A percentile compares a stretch with the other conserved stretches of the same genome.
These are phyloP conservation scores for Laupala kohalensis DNA, from an alignment of 1,140 invertebrate genomes.

Conservation along the genomic window DNA sequence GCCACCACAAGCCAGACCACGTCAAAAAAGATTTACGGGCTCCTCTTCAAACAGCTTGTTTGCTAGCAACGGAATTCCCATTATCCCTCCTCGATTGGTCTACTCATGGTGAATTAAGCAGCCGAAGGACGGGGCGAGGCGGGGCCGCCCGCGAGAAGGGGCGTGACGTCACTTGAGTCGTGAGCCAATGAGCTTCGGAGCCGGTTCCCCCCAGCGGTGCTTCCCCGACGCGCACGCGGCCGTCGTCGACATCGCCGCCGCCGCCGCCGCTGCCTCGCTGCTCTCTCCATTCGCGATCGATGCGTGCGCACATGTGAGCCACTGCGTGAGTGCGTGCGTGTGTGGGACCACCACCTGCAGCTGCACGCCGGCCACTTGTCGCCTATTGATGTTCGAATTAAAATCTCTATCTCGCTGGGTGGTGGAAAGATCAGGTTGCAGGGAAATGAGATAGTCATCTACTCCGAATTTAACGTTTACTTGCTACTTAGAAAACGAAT, in stretches of 20 bases:
- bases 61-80: conserved; percentile 11
- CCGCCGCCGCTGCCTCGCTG: neutral
- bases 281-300: neutral
- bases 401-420: no score
- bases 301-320: neutral
- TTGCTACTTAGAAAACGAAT: no score
- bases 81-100: conserved; percentile 11
- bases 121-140: neutral
- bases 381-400: neutral
- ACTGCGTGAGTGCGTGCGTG: neutral
- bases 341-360: neutral
- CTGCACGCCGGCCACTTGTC: neutral
- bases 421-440: no score
- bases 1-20: neutral
- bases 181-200: neutral
- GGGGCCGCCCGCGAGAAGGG: conserved; percentile 1
- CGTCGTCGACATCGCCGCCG: no score
- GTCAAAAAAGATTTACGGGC: conserved; percentile 14
- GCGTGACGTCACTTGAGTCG: conserved; percentile 10
- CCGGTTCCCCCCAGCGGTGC: neutral
- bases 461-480: no score
- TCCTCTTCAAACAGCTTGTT: conserved; percentile 12
- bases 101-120: conserved; percentile 2
- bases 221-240: neutral
- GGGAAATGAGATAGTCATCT: no score